Percentiles rank a stretch among this genome's conserved stretches.
Conservation (phyloP, 2,797 vertebrate genomes). For the Sebastes iracundus region DNA sequence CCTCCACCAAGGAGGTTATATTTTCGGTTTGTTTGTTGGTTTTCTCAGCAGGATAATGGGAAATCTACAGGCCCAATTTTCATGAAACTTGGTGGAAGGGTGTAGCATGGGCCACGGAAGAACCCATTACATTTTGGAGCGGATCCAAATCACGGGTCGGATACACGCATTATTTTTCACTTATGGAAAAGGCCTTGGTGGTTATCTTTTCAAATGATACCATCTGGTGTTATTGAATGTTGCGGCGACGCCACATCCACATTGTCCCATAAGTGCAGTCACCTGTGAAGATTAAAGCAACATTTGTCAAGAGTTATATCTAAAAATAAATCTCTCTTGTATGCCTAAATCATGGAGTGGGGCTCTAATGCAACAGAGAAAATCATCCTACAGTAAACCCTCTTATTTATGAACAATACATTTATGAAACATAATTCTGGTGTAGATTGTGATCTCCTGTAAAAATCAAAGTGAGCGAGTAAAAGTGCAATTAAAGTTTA, state of each 20-base stretch:
- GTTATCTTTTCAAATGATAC: constrained; percentile 1
- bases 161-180: neutral
- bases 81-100: neutral
- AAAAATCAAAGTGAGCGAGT: neutral
- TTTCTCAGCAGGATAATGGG: neutral
- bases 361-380: neutral
- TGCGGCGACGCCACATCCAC: neutral
- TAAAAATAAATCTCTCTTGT: neutral
- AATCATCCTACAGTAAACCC: neutral
- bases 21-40: neutral
- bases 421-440: neutral
- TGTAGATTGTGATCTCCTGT: neutral
- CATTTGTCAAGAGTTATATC: constrained; percentile 9
- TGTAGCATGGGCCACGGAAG: neutral
- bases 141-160: neutral
- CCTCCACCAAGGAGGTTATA: no score
- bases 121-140: no score
- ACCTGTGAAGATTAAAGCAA: constrained; percentile 22
- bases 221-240: constrained; percentile 31
- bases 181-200: neutral
- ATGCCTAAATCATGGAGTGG: neutral
- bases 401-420: neutral
- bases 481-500: neutral
- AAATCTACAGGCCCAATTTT: neutral
- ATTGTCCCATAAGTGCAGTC: constrained; percentile 4